These are phyloP conservation scores for Parotocinclus haroldoi DNA, from an alignment of 2,797 vertebrate genomes.

Conservation along the genomic window DNA sequence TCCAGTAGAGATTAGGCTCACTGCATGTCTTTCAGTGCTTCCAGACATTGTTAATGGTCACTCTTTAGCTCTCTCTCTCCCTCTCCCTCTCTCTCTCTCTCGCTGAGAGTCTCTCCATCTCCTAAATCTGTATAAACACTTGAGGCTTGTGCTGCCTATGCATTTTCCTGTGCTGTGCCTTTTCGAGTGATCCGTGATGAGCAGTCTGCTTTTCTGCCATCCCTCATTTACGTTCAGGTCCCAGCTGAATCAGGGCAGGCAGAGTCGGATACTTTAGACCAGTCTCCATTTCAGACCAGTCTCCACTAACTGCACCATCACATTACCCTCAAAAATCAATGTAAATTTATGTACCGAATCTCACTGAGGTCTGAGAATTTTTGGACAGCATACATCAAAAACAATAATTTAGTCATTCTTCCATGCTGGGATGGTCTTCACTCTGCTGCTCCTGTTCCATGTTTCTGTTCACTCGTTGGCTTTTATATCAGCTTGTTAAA, in stretches of 20 bases:
- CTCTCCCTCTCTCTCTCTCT: no score
- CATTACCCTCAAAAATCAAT: not conserved
- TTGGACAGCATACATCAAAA: not conserved
- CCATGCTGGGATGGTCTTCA: not conserved
- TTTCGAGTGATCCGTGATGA: not conserved
- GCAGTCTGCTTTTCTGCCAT: constrained; percentile 1
- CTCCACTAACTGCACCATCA: not conserved
- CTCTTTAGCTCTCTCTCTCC: not conserved
- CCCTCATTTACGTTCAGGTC: not conserved
- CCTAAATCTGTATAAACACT: constrained; percentile 1
- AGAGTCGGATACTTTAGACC: not conserved
- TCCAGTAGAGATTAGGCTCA: no score
- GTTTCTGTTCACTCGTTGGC: constrained; percentile 54
- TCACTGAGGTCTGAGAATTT: not conserved
- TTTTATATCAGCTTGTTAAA: constrained; percentile 78
- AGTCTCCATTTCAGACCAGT: not conserved
- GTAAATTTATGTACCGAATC: not conserved
- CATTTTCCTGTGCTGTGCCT: not conserved
- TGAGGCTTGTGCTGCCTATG: constrained; percentile 1
- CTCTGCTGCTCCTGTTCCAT: constrained; percentile 13
- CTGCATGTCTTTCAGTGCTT: not conserved
- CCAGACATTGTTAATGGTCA: not conserved
- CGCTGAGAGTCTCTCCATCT: not conserved
- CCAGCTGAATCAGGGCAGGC: not conserved
- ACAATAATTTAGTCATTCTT: not conserved